phyloP scores from a whole-genome alignment of 2,113 vertebrate genomes.

The Willisornis vidua region DNA sequence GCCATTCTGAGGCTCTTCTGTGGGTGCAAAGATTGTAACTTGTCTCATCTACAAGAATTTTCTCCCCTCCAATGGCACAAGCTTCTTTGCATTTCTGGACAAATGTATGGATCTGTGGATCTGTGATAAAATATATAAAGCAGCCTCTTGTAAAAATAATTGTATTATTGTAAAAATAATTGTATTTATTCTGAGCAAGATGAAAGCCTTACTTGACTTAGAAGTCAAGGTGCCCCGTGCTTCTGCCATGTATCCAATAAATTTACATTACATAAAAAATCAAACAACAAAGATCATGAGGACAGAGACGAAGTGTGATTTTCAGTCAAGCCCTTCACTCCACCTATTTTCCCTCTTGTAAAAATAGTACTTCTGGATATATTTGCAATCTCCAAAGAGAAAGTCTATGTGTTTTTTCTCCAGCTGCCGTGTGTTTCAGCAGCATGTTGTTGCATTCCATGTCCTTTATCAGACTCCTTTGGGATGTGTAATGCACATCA shows the following conservation, averaged over 20 bases:
- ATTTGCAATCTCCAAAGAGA: constrained; percentile 18
- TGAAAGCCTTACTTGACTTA: background rate
- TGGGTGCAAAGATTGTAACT: background rate
- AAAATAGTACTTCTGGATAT: constrained; percentile 25
- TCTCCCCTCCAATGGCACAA: background rate
- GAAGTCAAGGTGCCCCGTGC: background rate
- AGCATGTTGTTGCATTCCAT: background rate
- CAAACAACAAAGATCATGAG: background rate
- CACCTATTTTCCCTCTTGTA: background rate
- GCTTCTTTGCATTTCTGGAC: background rate
- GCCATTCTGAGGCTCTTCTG: background rate
- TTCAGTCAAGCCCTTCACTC: background rate
- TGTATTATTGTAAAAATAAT: background rate
- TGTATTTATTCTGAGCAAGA: background rate
- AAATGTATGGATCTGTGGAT: background rate
- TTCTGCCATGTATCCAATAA: constrained; percentile 4
- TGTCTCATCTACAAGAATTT: background rate
- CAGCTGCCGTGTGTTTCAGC: background rate
- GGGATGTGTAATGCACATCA: constrained; percentile 42
- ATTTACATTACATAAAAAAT: background rate
- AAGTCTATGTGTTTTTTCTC: constrained; percentile 13
- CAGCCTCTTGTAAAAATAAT: background rate
- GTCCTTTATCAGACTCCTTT: constrained; percentile 36
- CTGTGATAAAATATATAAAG: background rate
- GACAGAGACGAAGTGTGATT: background rate